These are phyloP conservation scores for Pycnonotus jocosus DNA, from an alignment of 2,113 vertebrate species.

Conservation along the genomic window DNA sequence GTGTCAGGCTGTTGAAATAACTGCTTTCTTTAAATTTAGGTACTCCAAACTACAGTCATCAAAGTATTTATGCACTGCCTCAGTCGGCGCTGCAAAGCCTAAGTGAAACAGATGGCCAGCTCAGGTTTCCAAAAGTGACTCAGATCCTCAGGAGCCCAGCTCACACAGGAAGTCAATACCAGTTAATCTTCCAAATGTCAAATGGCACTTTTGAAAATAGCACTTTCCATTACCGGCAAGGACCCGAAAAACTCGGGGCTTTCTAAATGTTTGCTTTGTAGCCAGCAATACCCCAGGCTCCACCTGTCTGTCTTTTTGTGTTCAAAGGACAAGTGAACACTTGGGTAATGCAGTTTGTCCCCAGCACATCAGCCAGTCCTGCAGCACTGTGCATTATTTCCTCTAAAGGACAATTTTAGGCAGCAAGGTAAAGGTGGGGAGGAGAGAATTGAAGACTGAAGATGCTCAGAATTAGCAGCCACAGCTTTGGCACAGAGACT, in stretches of 20 bases:
- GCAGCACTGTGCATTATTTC: background rate
- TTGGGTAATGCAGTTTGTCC: background rate
- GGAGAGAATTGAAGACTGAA: background rate
- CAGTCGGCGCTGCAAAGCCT: background rate
- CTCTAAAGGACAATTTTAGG: background rate
- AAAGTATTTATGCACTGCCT: slow-evolving; percentile 18
- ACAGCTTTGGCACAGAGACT: background rate
- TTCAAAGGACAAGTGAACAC: slow-evolving; percentile 8
- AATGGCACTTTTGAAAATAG: slow-evolving; percentile 38
- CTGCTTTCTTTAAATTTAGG: background rate
- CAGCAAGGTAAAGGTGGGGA: background rate
- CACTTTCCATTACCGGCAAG: slow-evolving; percentile 25
- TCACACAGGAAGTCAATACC: slow-evolving; percentile 44
- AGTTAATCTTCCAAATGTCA: slow-evolving; percentile 56
- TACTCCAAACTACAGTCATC: background rate
- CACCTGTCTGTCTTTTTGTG: background rate
- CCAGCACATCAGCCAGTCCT: background rate
- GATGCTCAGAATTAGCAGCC: background rate
- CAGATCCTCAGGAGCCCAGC: slow-evolving; percentile 33
- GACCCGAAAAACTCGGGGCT: background rate
- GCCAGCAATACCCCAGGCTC: background rate
- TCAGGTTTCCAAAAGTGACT: slow-evolving; percentile 49
- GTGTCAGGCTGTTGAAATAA: slow-evolving; percentile 15
- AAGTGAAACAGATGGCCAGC: slow-evolving; percentile 51
- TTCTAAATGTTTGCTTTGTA: slow-evolving; percentile 37